These are phyloP conservation scores for Psophia crepitans DNA, from an alignment of 2,113 vertebrate genomes.

Conservation along the genomic window DNA sequence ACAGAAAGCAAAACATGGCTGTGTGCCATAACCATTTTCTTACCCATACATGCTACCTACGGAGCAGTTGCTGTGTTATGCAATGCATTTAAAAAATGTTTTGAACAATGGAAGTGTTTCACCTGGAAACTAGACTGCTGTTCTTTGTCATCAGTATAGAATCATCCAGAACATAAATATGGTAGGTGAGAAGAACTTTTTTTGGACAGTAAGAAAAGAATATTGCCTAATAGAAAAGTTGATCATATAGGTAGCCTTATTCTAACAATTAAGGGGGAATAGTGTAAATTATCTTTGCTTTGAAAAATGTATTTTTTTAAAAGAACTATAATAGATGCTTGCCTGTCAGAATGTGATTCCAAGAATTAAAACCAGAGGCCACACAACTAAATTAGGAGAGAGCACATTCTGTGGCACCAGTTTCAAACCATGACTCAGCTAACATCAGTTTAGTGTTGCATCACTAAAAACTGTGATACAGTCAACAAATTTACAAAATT, in stretches of 20 bases:
- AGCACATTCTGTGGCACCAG: not conserved
- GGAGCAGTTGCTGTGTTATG: not conserved
- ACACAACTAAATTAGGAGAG: not conserved
- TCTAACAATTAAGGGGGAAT: not conserved
- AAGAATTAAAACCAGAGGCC: not conserved
- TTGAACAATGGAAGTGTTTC: not conserved
- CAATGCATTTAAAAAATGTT: not conserved
- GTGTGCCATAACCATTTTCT: not conserved
- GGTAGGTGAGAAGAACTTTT: not conserved
- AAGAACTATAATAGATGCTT: not conserved
- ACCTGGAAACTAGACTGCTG: not conserved
- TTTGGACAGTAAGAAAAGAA: not conserved
- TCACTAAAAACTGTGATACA: not conserved
- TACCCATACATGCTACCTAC: not conserved
- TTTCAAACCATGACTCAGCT: not conserved
- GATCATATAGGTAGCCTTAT: not conserved
- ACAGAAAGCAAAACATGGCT: not conserved
- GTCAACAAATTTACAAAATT: not conserved
- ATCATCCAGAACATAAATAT: not conserved
- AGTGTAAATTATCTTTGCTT: not conserved
- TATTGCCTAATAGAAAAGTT: not conserved
- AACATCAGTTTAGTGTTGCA: not conserved
- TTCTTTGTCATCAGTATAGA: not conserved
- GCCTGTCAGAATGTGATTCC: not conserved
- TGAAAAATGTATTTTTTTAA: not conserved